Conservation (phyloP, 2,113 vertebrate genomes). For the Rhinoptilus africanus region DNA sequence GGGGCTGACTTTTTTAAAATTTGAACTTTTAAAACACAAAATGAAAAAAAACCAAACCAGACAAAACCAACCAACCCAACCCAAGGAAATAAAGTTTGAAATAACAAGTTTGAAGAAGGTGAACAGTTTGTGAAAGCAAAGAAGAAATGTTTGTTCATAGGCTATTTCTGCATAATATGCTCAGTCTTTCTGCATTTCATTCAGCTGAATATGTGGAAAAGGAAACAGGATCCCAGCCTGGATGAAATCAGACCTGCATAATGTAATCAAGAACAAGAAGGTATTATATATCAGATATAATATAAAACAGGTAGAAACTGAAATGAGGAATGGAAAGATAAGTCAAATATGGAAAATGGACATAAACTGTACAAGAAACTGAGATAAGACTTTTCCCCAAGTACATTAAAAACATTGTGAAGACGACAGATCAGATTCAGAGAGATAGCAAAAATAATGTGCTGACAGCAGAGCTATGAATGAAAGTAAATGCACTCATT, state of each 20-base stretch:
- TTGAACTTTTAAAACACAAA: background rate
- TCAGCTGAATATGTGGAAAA: background rate
- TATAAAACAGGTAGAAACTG: background rate
- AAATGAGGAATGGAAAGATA: background rate
- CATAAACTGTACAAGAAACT: background rate
- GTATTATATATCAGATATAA: background rate
- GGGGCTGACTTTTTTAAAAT: background rate
- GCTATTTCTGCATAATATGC: background rate
- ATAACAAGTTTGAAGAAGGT: background rate
- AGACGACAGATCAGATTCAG: background rate
- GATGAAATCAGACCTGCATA: slow-evolving; percentile 62
- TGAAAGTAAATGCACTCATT: background rate
- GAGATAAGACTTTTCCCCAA: background rate
- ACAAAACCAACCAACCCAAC: background rate
- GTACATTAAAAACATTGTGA: background rate
- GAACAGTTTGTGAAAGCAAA: background rate
- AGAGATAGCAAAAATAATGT: background rate
- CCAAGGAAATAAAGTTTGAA: background rate
- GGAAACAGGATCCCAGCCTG: background rate
- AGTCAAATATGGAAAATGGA: slow-evolving; percentile 15
- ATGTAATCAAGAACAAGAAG: slow-evolving; percentile 58
- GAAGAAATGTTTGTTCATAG: background rate
- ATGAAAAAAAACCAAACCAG: background rate
- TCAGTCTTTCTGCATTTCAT: background rate
- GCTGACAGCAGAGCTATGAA: slow-evolving; percentile 3